Evolutionary conservation across 2,888 invertebrate genomes (phyloP).

Genomic region (Tipula unca): DNA sequence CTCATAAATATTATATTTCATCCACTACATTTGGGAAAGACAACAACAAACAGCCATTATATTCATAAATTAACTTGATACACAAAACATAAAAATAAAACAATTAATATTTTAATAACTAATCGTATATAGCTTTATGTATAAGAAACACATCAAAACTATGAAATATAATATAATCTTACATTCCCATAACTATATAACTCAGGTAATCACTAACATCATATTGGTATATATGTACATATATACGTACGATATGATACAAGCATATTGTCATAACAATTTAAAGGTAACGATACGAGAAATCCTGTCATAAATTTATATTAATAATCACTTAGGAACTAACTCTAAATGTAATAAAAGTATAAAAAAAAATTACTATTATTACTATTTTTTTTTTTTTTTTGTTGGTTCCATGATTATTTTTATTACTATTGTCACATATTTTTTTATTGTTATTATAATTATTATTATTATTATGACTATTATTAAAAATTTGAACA

Average conservation of each 20-base stretch:
- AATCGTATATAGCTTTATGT: neutral
- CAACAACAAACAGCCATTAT: neutral
- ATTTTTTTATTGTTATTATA: neutral
- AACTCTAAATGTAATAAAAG: neutral
- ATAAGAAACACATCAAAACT: neutral
- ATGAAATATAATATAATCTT: neutral
- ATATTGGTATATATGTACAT: neutral
- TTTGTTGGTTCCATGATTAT: neutral
- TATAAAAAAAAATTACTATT: slow-evolving; percentile 9
- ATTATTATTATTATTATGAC: neutral
- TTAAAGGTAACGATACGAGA: slow-evolving; percentile 8
- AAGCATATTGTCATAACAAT: neutral
- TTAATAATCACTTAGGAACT: slow-evolving; percentile 14
- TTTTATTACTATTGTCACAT: slow-evolving; percentile 14
- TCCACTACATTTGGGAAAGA: neutral
- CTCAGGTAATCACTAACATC: slow-evolving; percentile 1
- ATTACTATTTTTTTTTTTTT: neutral
- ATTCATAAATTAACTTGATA: neutral
- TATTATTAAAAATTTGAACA: neutral
- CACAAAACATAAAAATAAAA: neutral
- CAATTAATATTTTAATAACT: slow-evolving; percentile 8
- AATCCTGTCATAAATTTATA: neutral
- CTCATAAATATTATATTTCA: neutral
- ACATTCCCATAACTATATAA: neutral
- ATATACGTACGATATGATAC: neutral